Conservation (phyloP, 2,113 vertebrate species). For the Cebus imitator region DNA sequence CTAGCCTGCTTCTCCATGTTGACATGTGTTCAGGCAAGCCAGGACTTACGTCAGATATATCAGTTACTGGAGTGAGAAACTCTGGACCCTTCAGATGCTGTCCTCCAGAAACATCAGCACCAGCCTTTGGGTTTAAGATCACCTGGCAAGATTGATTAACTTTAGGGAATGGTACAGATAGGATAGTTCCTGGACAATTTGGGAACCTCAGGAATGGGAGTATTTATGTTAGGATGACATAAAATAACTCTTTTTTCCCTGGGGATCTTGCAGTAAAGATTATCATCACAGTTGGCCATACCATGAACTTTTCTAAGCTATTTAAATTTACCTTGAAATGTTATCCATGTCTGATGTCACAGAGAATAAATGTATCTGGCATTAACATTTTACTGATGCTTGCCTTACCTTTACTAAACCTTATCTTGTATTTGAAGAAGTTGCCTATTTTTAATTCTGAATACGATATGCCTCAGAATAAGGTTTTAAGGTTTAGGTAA, state of each 20-base stretch:
- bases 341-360: not conserved
- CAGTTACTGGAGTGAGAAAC: not conserved
- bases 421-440: not conserved
- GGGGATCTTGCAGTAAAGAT: not conserved
- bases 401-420: not conserved
- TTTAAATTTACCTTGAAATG: constrained; percentile 7
- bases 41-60: not conserved
- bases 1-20: too few relatives aligned
- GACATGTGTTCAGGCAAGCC: rapidly evolving
- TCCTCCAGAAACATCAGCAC: not conserved
- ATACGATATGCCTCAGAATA: not conserved
- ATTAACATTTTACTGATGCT: not conserved
- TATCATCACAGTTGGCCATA: not conserved
- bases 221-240: not conserved
- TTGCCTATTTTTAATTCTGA: constrained; percentile 24
- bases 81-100: not conserved
- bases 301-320: not conserved
- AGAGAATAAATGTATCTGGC: not conserved
- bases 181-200: not conserved
- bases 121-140: not conserved
- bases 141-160: not conserved
- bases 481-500: constrained; percentile 15
- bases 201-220: not conserved
- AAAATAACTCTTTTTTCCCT: not conserved
- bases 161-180: not conserved